Evolutionary conservation across 2,888 invertebrate genomes (phyloP), one percentile per base, ranked within the genome.

Genomic region (Apodemia duryi): DNA sequence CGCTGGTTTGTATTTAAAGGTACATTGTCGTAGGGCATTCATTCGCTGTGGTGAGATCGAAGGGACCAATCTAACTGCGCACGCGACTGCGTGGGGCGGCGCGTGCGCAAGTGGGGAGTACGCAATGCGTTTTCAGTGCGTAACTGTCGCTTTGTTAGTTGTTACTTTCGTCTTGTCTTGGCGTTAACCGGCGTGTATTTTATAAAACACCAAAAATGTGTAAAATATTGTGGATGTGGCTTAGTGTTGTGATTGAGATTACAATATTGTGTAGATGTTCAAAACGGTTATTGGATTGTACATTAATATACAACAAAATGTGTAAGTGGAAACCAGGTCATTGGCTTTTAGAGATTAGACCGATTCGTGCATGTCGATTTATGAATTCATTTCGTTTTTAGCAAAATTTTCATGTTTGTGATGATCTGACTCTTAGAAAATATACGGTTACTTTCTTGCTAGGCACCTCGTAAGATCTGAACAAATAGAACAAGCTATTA

Each of bases 51-150:
- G 75, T 73, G 71, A 71, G 72, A 67, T 70, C 73, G 76, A 87
- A 89, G 86, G 89, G 88, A 88, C 88, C 88, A 88, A 87, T 87
- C 80, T 86, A 83, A 80, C 74, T 68, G 73, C 65, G 77, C 83
- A 81, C 81, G 82, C 79, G 83, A 75, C 65, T 69, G 71, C 75
- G 78, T 74, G 75, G 80, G 81, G 80, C 77, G 80, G 77, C 77
- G 82, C 82, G 77, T 81, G 83, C 75, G 70, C 70, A 77, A 80
- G 82, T 75, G 68, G 71, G 73, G 73, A 69, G 76, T 77, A 89
- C 88, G 88, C 88, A 87, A 68, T 86, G 88, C 86, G 88, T 87
- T 81, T 72, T 76, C 85, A 84, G 84, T 88, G 90, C 89, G 90
- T 88, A 81, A 70, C 78, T 77, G 84, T 74, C 83, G 80, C 79